Evolutionary conservation across 2,113 vertebrate genomes (phyloP).

Genomic region (Stictonetta naevosa): DNA sequence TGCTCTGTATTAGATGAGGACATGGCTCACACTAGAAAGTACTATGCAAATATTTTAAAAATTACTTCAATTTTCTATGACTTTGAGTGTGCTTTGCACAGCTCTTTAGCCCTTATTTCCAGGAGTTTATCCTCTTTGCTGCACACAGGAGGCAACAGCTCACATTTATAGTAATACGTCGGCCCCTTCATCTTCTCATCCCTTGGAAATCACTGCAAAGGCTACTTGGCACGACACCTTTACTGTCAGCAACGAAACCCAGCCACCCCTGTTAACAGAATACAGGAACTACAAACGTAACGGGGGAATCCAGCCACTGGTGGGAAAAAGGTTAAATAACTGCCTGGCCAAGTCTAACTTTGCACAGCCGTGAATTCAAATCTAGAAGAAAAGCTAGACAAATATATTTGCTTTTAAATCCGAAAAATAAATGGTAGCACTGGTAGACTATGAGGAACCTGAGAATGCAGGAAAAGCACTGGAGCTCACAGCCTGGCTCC

Average conservation of each 20-base stretch:
- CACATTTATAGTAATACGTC: neutral
- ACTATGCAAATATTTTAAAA: neutral
- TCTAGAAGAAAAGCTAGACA: neutral
- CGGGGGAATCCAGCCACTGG: neutral
- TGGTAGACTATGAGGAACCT: neutral
- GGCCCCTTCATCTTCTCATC: neutral
- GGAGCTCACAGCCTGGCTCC: neutral
- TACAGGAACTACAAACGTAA: neutral
- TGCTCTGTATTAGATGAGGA: neutral
- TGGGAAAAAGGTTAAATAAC: neutral
- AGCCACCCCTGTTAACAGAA: neutral
- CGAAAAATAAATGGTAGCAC: neutral
- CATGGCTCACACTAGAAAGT: neutral
- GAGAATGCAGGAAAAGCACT: neutral
- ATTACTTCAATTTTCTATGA: neutral
- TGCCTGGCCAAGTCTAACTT: neutral
- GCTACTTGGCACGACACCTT: neutral
- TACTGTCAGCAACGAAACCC: neutral
- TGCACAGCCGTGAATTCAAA: neutral
- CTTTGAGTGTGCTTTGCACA: neutral
- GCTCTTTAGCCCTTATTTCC: slow-evolving; percentile 56
- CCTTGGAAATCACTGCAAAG: neutral
- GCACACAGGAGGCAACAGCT: neutral
- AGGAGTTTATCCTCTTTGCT: neutral
- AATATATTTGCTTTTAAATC: neutral